A percentile compares a stretch with the other conserved stretches of the same genome.
phyloP scores from a whole-genome alignment of 2,797 vertebrate species.

The Astyanax mexicanus region DNA sequence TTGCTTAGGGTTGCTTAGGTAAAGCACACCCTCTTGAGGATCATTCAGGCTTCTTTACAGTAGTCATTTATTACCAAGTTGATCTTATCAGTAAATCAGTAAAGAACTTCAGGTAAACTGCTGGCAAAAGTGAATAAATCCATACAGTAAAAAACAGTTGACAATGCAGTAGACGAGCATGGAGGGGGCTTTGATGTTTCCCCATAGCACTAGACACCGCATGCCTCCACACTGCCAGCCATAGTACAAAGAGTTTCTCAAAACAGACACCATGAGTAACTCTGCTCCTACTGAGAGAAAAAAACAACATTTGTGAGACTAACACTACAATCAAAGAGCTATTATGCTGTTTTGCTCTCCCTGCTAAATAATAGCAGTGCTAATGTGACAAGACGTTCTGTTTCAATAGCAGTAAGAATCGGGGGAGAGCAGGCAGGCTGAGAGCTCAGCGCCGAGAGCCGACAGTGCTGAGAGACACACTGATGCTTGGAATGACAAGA shows the following conservation, averaged over 20 bases:
- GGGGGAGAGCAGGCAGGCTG: slow-evolving; percentile 48
- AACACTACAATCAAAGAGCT: slow-evolving; percentile 37
- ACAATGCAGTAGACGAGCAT: neutral
- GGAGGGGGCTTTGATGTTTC: neutral
- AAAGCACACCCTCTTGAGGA: no score
- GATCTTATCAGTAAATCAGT: no score
- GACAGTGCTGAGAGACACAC: slow-evolving; percentile 30
- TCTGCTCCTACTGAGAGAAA: neutral
- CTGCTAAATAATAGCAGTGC: slow-evolving; percentile 33
- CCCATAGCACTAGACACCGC: neutral
- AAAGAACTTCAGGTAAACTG: no score
- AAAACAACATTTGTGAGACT: slow-evolving; percentile 9
- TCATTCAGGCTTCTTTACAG: no score
- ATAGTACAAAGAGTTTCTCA: neutral
- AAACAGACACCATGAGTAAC: neutral
- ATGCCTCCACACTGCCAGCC: neutral
- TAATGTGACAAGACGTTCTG: slow-evolving; percentile 42
- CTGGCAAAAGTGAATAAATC: no score
- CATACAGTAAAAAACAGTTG: neutral
- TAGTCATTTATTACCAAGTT: no score
- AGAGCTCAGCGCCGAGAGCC: slow-evolving; percentile 33
- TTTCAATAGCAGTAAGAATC: slow-evolving; percentile 49
- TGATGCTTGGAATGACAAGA: slow-evolving; percentile 56
- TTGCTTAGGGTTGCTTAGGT: no score
- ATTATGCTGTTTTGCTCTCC: slow-evolving; percentile 17